Base-by-base conservation (phyloP, 2,113 vertebrate species). In the Ptilonorhynchus violaceus region DNA sequence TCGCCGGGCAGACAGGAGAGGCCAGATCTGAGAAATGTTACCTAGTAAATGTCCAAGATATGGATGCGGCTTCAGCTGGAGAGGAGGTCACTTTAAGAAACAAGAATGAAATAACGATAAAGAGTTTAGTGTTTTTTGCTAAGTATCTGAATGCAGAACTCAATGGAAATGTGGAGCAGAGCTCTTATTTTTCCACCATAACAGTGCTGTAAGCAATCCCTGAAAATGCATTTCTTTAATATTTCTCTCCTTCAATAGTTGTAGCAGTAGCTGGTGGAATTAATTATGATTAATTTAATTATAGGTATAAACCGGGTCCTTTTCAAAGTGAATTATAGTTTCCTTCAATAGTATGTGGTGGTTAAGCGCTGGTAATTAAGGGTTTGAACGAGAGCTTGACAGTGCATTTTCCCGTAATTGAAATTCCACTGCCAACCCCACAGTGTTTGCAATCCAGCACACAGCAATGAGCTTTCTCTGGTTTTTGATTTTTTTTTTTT, bases 221-320 rank as follows among this genome's bases (percentile, higher is more conserved):
- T 56, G 44, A 85, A 58, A 81, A 41, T 44, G 19, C 11, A 63
- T 91, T 94, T 88, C 85, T 93, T 90, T 58, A 93, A 77, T 87
- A 88, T 86, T 89, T 94, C 31, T 47, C 44, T 94, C 81, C 27
- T 96, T 94, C 88, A 62, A 69, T 37, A 81, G 63, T 81, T 88
- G 72, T 59, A 62, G 22, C 76, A 60, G 81, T 88, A 94, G 73
- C 68, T 86, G 60, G 70, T 96, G 72, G 85, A 97, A 95, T 96
- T 96, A 97, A 95, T 97, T 94, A 93, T 94, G 52, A 94, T 97
- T 96, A 95, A 83, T 55, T 95, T 97, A 95, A 96, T 97, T 97
- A 85, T 94, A 89, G 89, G 89, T 74, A 90, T 87, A 96, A 95
- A 97, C 50, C 70, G 86, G 52, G 58, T 94, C 91, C 95, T 97